These are phyloP conservation scores for Steinernema khuongi DNA, from an alignment of 1,140 invertebrate species.

Conservation along the genomic window DNA sequence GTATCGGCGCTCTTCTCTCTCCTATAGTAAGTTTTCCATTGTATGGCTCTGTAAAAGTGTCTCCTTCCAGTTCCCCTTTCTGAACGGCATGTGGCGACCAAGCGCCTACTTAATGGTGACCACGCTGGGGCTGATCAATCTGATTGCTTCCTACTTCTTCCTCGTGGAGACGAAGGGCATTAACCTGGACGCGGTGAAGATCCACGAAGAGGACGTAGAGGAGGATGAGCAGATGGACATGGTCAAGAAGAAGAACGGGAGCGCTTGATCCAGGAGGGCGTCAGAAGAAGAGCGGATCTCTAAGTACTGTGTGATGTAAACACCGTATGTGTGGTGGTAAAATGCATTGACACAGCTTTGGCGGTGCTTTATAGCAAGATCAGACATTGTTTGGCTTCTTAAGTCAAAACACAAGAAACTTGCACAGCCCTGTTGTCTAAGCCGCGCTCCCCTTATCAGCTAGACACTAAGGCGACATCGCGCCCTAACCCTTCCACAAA, in stretches of 20 bases:
- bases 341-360: neutral
- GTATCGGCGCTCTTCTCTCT: slow-evolving; percentile 52
- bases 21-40: slow-evolving; percentile 37
- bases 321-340: too few species aligned
- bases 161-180: slow-evolving; percentile 55
- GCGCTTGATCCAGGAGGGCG: neutral
- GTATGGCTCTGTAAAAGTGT: neutral
- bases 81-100: slow-evolving; percentile 48
- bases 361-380: slow-evolving; percentile 28
- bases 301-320: neutral
- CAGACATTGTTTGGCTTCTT: slow-evolving; percentile 23
- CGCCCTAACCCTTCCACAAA: too few species aligned
- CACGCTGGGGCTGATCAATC: slow-evolving; percentile 47
- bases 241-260: neutral
- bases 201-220: slow-evolving; percentile 27
- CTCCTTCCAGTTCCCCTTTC: slow-evolving; percentile 48
- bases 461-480: too few species aligned
- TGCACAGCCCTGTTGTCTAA: slow-evolving; percentile 5
- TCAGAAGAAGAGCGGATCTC: neutral
- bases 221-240: neutral
- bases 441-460: too few species aligned
- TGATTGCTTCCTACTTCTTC: slow-evolving; percentile 51
- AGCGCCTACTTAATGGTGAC: slow-evolving; percentile 54
- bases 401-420: slow-evolving; percentile 5
- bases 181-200: slow-evolving; percentile 45